Evolutionary conservation across 2,797 vertebrate species (phyloP).

Genomic region (Myotis daubentonii): DNA sequence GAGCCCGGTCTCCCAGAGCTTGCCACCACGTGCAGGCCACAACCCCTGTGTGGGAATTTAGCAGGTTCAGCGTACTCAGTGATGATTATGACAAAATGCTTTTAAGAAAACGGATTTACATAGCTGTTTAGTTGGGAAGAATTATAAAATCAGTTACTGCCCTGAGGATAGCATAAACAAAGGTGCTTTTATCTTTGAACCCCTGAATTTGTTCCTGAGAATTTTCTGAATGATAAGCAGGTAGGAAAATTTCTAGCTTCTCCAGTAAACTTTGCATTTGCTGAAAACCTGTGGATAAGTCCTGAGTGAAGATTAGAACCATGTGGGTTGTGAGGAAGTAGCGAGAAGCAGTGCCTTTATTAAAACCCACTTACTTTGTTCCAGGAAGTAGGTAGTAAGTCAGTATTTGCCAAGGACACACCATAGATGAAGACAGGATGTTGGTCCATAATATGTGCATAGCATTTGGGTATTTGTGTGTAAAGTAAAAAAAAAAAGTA

Average conservation of each 20-base stretch:
- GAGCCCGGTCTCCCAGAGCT: fast-evolving
- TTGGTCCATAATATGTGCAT: constrained; percentile 44
- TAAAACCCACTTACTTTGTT: constrained; percentile 69
- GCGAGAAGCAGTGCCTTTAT: constrained; percentile 73
- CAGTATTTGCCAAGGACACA: constrained; percentile 71
- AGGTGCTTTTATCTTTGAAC: constrained; percentile 61
- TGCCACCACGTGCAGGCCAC: not conserved
- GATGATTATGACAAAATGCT: not conserved
- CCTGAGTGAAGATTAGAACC: constrained; percentile 47
- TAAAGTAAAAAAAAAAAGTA: not conserved
- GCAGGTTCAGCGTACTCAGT: not conserved
- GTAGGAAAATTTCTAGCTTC: constrained; percentile 49
- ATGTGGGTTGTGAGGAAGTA: constrained; percentile 44
- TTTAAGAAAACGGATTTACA: constrained; percentile 51
- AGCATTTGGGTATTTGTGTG: constrained; percentile 26
- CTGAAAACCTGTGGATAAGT: constrained; percentile 71
- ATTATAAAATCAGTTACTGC: constrained; percentile 56
- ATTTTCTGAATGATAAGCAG: constrained; percentile 61
- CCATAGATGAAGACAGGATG: constrained; percentile 52
- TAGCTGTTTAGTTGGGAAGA: constrained; percentile 62
- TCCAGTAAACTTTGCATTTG: not conserved
- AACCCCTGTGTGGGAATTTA: not conserved
- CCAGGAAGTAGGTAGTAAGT: constrained; percentile 72
- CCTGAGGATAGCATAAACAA: constrained; percentile 58
- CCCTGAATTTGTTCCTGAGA: constrained; percentile 52